phyloP scores from a whole-genome alignment of 1,140 invertebrate species.

The Eufriesea mexicana region DNA sequence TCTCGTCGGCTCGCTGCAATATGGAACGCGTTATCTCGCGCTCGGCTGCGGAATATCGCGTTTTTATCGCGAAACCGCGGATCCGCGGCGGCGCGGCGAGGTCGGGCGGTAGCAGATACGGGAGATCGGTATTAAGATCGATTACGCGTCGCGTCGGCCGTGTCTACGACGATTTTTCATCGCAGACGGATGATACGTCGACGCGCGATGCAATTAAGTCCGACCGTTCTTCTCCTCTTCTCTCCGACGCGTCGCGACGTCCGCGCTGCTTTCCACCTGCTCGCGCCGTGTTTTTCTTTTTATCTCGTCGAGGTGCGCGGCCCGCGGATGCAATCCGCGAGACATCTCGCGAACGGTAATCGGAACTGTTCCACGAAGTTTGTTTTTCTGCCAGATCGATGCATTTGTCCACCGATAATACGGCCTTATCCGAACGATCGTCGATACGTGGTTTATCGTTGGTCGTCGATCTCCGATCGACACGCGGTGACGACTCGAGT shows the following conservation, averaged over 20 bases:
- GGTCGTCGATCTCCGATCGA: no score
- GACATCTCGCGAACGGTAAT: no score
- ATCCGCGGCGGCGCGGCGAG: constrained; percentile 1
- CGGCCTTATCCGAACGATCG: constrained; percentile 24
- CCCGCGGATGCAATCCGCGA: no score
- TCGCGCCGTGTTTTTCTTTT: no score
- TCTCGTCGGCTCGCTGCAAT: constrained; percentile 59
- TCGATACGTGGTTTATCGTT: constrained; percentile 20
- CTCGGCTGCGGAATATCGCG: constrained; percentile 61
- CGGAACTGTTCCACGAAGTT: background rate
- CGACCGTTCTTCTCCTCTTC: no score
- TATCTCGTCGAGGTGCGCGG: no score
- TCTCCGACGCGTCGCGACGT: no score
- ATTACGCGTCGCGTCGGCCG: constrained; percentile 44
- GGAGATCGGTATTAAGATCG: constrained; percentile 64
- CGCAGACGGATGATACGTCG: constrained; percentile 20
- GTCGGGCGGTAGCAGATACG: constrained; percentile 3
- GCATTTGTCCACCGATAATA: background rate
- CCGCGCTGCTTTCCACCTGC: no score
- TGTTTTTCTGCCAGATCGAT: no score
- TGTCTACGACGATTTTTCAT: constrained; percentile 23
- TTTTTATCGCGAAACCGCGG: constrained; percentile 59
- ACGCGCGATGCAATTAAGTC: constrained; percentile 12
- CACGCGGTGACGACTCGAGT: no score
- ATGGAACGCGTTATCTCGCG: constrained; percentile 63